Evolutionary conservation across 35 echinoderm and acorn worm genomes (phyloP), one percentile per base, ranked within the genome.

Genomic region (Apostichopus parvimensis): DNA sequence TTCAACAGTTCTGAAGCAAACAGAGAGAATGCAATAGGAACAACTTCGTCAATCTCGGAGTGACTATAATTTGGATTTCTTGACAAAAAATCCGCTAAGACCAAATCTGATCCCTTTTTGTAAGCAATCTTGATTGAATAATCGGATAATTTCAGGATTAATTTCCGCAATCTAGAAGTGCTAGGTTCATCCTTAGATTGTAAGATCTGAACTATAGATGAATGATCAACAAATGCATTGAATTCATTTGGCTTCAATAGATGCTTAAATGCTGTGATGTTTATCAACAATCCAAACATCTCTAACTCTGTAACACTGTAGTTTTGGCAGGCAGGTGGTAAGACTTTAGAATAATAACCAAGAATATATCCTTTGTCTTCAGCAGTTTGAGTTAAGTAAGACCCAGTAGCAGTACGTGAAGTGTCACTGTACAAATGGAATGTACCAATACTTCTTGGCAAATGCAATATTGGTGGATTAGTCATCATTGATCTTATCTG

Each of bases 301-400:
- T 93, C 85, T 25, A 93, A 65, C 90, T 93, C 92, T 64, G 66
- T 90, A 14, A 93, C 92, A 83, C 92, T 90, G 56, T 90, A 93
- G 12, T 58, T 9, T 79, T 61, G 18, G 64, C 92, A 93, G n/a
- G 92, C 92, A 53, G 89, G 23, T 21, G 92, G 92, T 24, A 93
- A 6, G 86, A 18, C 59, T 17, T 78, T 78, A 17, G 77, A 78
- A 78, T 78, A 78, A 7, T 78, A 78, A 10, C 28, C 3, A 78
- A 78, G 77, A 45, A 92, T 7, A 23, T 24, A 6, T 86, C 76
- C 58, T 86, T 92, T 56, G 13, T 54, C 91, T 23, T 92, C 13
- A 77, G 86, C 53, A 10, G 57, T 86, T 85, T 92, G 79, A 6
- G 79, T 92, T 10, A 86, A 26, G 57, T 86, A 92, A 6, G 77